These are phyloP conservation scores for Polyodon spathula DNA, from an alignment of 2,113 vertebrate species.

Conservation along the genomic window DNA sequence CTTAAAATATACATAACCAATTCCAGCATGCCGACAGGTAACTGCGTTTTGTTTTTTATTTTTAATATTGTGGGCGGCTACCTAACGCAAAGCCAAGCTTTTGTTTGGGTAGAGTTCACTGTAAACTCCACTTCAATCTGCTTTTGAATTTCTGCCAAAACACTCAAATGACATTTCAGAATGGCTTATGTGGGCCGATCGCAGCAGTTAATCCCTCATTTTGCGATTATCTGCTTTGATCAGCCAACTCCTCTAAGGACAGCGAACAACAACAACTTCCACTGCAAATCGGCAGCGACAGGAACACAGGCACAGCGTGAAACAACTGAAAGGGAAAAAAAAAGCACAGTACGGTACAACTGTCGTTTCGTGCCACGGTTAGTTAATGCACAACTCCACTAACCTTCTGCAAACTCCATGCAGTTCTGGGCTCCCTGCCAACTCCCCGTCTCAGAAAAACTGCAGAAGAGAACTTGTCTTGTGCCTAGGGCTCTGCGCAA, in stretches of 20 bases:
- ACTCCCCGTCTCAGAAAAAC: conserved; percentile 44
- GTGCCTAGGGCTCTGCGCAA: conserved; percentile 25
- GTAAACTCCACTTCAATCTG: conserved; percentile 39
- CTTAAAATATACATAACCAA: background rate
- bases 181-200: conserved; percentile 36
- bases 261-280: conserved; percentile 5
- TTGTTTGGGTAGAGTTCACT: conserved; percentile 35
- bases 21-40: background rate
- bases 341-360: conserved; percentile 13
- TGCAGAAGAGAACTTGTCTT: conserved; percentile 38
- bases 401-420: conserved; percentile 41
- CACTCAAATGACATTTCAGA: conserved; percentile 52
- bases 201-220: conserved; percentile 42
- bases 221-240: conserved; percentile 32
- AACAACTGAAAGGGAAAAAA: background rate
- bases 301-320: conserved; percentile 7
- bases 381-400: conserved; percentile 34
- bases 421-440: conserved; percentile 49
- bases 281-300: background rate
- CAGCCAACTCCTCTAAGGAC: conserved; percentile 11
- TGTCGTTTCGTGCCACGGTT: conserved; percentile 16
- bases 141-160: conserved; percentile 47
- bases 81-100: conserved; percentile 40
- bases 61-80: background rate
- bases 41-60: background rate